phyloP scores from a whole-genome alignment of 2,113 vertebrate species.

The Brachyhypopomus occidentalis region DNA sequence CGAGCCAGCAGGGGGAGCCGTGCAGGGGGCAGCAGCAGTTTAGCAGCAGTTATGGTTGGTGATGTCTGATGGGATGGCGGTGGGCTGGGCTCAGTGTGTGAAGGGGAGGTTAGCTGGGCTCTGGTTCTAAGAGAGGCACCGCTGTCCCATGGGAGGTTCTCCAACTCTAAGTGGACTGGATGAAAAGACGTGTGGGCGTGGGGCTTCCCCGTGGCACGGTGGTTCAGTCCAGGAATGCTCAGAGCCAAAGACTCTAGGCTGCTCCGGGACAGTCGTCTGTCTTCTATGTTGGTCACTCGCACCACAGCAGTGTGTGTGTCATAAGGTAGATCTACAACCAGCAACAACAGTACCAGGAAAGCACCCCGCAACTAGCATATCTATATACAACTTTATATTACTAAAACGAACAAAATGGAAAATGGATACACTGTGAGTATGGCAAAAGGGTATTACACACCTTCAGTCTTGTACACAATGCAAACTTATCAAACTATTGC shows the following conservation, averaged over 20 bases:
- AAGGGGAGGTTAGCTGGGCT: neutral
- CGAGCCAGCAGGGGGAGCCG: neutral
- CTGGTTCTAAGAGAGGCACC: neutral
- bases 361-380: neutral
- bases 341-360: too few species aligned
- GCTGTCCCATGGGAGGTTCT: neutral
- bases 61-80: neutral
- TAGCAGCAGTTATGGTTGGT: neutral
- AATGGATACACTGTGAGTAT: too few species aligned
- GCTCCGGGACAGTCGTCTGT: neutral
- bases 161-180: neutral
- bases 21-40: neutral
- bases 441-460: too few species aligned
- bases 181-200: neutral
- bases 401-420: too few species aligned
- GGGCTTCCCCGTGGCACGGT: neutral
- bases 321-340: neutral
- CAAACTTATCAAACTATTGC: too few species aligned
- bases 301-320: neutral
- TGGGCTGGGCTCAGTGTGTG: neutral
- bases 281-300: neutral
- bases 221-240: constrained; percentile 7
- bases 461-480: too few species aligned
- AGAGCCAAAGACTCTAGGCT: neutral
- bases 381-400: neutral